Evolutionary conservation across 1,140 invertebrate genomes (phyloP), one percentile per base, ranked within the genome.

Genomic region (Drosophila hydei): DNA sequence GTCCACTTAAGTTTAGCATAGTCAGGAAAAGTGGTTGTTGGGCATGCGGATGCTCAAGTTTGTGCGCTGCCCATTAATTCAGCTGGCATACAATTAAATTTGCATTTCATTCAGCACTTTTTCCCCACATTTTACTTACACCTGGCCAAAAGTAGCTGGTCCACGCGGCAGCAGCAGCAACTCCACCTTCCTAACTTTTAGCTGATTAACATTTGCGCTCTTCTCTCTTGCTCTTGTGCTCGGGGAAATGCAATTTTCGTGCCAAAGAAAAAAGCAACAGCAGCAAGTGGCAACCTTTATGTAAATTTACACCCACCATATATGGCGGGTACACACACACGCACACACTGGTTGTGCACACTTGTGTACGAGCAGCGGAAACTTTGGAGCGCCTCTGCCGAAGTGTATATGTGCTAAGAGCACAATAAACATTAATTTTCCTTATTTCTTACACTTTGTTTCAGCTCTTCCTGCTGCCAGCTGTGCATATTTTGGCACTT

Each of bases 351-450:
- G 43, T 16, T 38, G 16, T 36, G 27, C 30, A 45, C 43, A 47
- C 55, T 65, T 51, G 51, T 38, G 43, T 36, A 40, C 11, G 14
- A 16, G 56, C n/a, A 27, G 21, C 19, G 4, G 18, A 21, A 16
- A 7, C 14, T 67, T 54, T 42, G 27, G 42, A 33, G 6, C 45
- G 52, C 52, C 52, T 43, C 64, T 78, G 71, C 48, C 71, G 71
- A 88, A 72, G 78, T 88, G 81, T 87, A 56, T 83, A 88, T 87
- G 84, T 83, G 83, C 78, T 88, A 88, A 88, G 76, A 83, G 83
- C 75, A 79, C 84, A 83, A 89, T 88, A 79, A 83, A 88, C 84
- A 88, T 83, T 88, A 88, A 88, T 88, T 88, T 88, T 78, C 52
- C 64, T 63, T 83, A 70, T 72, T 63, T 48, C 42, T 43, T 63